Evolutionary conservation across 2,113 vertebrate species (phyloP).

Genomic region (Microcebus lehilahytsara): DNA sequence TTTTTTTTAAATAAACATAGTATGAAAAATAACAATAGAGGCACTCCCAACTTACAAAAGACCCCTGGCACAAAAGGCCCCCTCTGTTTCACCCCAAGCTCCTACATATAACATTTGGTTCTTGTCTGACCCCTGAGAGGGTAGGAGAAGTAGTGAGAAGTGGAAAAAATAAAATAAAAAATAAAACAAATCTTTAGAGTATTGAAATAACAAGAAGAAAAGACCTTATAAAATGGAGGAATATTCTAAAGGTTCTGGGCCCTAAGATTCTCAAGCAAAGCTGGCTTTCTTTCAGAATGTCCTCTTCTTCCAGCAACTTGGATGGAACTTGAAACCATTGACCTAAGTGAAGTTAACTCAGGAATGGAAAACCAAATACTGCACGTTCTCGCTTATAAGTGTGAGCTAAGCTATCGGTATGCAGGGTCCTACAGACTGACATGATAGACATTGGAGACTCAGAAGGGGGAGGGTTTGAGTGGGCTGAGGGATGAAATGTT

Average conservation of each 20-base stretch:
- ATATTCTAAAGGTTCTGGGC: not conserved
- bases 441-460: too few species aligned
- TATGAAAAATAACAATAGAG: not conserved
- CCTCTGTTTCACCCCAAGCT: not conserved
- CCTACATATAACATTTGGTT: not conserved
- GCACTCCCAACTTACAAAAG: not conserved
- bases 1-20: not conserved
- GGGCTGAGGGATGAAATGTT: too few species aligned
- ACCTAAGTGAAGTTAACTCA: too few species aligned
- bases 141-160: not conserved
- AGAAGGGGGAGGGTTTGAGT: too few species aligned
- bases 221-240: not conserved
- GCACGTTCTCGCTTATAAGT: too few species aligned
- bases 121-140: not conserved
- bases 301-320: too few species aligned
- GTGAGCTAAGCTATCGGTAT: too few species aligned
- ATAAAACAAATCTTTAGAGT: not conserved
- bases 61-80: not conserved
- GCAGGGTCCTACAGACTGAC: too few species aligned
- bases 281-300: not conserved
- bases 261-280: not conserved
- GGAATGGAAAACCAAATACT: too few species aligned
- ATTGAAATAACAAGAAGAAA: not conserved
- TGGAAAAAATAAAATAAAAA: not conserved
- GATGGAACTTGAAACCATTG: too few species aligned